Evolutionary conservation across 1,140 invertebrate species (phyloP).

Genomic region (Hyposmocoma kahamanoa): DNA sequence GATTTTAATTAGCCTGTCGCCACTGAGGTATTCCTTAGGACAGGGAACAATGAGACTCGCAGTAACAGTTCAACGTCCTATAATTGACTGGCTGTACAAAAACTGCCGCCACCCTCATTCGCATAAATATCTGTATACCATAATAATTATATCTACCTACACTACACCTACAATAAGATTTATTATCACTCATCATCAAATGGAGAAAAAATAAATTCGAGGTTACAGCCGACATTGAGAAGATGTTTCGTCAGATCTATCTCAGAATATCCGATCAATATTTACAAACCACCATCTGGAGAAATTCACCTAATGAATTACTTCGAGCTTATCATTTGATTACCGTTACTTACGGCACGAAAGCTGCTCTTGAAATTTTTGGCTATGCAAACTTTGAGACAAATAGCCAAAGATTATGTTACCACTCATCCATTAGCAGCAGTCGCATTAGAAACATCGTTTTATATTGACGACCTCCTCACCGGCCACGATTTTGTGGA

Average conservation of each 20-base stretch:
- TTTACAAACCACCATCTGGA: constrained; percentile 19
- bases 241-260: constrained; percentile 47
- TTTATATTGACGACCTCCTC: neutral
- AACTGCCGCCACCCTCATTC: no score
- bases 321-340: neutral
- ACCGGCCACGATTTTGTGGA: neutral
- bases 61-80: no score
- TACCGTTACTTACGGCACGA: neutral
- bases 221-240: constrained; percentile 32
- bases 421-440: neutral
- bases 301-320: constrained; percentile 20
- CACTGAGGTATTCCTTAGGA: no score
- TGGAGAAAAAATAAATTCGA: constrained; percentile 16
- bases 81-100: no score
- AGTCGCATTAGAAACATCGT: neutral
- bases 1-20: no score
- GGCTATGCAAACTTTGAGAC: neutral
- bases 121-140: no score
- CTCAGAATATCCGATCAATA: constrained; percentile 24
- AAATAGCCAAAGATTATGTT: neutral
- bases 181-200: neutral
- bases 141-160: no score
- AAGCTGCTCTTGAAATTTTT: neutral
- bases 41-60: no score
- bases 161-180: neutral